Evolutionary conservation across 2,888 invertebrate species (phyloP).

Genomic region (Pheosia tremula): DNA sequence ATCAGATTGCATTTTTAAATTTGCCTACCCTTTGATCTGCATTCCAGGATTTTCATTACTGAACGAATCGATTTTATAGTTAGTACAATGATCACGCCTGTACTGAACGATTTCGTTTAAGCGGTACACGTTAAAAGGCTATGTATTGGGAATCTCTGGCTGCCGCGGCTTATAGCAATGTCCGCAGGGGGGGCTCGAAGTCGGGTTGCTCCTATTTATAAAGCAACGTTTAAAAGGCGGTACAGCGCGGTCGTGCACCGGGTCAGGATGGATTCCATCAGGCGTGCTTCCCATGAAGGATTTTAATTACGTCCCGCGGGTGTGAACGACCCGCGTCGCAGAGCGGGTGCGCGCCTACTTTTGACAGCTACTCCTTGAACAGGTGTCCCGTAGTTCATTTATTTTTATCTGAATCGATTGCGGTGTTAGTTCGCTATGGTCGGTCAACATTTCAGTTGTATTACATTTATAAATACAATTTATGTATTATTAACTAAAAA

Average conservation of each 20-base stretch:
- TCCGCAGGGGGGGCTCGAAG: conserved; percentile 18
- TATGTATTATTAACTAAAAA: too few species aligned
- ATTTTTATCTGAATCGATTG: conserved; percentile 28
- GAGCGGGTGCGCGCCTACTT: conserved; percentile 61
- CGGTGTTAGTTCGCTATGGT: neutral
- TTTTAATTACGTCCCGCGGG: conserved; percentile 79
- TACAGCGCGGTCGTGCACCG: conserved; percentile 70
- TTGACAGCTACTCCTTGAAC: conserved; percentile 60
- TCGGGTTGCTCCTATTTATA: conserved; percentile 73
- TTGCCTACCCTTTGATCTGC: neutral
- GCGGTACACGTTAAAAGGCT: neutral
- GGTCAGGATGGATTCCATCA: conserved; percentile 81
- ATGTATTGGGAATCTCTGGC: neutral
- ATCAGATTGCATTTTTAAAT: too few species aligned
- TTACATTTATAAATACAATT: too few species aligned
- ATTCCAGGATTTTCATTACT: neutral
- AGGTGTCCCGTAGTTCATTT: conserved; percentile 54
- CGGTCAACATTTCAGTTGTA: neutral
- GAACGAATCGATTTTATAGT: neutral
- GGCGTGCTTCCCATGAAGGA: conserved; percentile 81
- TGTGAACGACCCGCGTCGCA: conserved; percentile 64
- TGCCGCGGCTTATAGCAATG: neutral
- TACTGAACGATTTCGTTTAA: neutral
- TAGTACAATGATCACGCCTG: neutral
- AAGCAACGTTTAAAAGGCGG: conserved; percentile 74